Evolutionary conservation across 2,113 vertebrate genomes (phyloP), one percentile per base, ranked within the genome.

Genomic region (Ageneiosus marmoratus): DNA sequence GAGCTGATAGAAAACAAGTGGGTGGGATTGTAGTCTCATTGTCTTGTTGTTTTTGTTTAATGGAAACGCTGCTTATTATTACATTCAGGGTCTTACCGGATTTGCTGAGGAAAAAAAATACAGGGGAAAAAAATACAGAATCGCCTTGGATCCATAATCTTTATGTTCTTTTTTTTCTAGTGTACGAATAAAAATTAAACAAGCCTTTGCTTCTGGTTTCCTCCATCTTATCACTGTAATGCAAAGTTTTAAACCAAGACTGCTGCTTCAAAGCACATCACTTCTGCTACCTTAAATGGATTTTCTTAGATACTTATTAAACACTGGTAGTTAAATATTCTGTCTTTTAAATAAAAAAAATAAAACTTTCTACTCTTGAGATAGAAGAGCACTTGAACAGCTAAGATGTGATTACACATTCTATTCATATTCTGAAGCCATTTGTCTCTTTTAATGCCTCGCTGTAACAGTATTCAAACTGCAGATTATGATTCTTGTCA

Each of bases 221-320:
- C 72, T 69, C 82, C 82, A 69, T 85, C 84, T 89, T 85, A 77
- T 89, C 77, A 72, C 32, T 29, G 53, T 83, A 78, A 89, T 83
- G 8, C 8, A 41, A 41, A 56, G 79, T 88, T 87, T 83, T 84
- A 77, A 89, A 80, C 81, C 83, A 85, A 89, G 87, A n/a, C n/a
- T n/a, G n/a, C 85, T 89, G 89, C 78, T 85, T 83, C 79, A 86
- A 89, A 85, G 83, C 87, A 86, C 89, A 78, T 83, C 84, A 89
- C 89, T 90, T 34, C 63, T 20, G 63, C 16, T 34, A 86, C 87
- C 86, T 90, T 82, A 90, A 91, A 90, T 88, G 83, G 87, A 88
- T 91, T 80, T 90, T 50, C 80, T 83, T 90, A 90, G 87, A 85
- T 37, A 81, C 34, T 41, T 84, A 90, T 89, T 88, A 88, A 72